These are phyloP conservation scores for Prionace glauca DNA, from an alignment of 2,797 vertebrate genomes.

Conservation along the genomic window DNA sequence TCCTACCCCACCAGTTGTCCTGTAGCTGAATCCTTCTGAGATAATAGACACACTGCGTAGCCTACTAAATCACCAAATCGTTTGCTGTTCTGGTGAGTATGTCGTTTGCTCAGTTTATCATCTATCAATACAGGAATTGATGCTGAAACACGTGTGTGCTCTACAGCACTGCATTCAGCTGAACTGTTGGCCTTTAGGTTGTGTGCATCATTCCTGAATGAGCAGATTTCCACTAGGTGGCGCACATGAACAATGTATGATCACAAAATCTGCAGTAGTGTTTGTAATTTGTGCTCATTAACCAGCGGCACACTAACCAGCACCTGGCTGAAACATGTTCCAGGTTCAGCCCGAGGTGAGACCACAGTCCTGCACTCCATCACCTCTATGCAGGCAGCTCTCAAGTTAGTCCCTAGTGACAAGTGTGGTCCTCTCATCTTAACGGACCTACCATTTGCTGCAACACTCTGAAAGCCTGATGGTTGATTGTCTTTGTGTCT, in stretches of 20 bases:
- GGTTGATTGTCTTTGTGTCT: background rate
- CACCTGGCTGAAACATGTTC: background rate
- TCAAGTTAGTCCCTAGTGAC: background rate
- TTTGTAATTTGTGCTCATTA: background rate
- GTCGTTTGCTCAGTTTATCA: background rate
- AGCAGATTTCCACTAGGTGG: slow-evolving; percentile 4
- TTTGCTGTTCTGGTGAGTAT: background rate
- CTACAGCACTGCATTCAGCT: background rate
- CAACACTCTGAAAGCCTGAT: background rate
- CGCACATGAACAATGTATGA: background rate
- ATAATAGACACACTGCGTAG: background rate
- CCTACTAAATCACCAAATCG: background rate
- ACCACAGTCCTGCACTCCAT: background rate
- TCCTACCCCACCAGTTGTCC: background rate
- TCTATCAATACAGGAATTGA: background rate
- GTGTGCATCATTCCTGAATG: background rate
- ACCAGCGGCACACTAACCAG: background rate
- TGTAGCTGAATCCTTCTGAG: background rate
- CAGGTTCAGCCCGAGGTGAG: background rate
- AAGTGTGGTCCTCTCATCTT: background rate
- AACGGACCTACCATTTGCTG: background rate
- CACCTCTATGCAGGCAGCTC: background rate
- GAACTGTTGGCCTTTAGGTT: background rate
- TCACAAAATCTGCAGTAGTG: background rate
- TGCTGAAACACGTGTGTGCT: background rate